Base-by-base conservation (phyloP, 2,797 vertebrate species). In the Sebastes oblongus region DNA sequence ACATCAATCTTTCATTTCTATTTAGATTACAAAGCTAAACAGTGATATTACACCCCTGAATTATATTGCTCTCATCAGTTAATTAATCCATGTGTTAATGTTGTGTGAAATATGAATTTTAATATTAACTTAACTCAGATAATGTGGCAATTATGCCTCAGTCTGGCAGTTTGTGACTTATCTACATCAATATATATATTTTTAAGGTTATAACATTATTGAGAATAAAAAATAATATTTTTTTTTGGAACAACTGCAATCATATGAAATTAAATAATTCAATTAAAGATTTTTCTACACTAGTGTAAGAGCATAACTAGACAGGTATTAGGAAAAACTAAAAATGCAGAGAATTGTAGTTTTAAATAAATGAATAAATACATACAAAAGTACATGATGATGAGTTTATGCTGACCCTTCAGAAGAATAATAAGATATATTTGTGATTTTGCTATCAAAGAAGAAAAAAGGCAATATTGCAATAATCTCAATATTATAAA, bases 41-140 rank as follows among this genome's bases (percentile, higher is more conserved):
- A 64, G 76, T 59, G 20, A 71, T 20, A 73, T 46, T 34, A 72
- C 30, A 73, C 8, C 14, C 6, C 18, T 16, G 20, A 24, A 69
- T 32, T 46, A 2, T 12, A 14, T 39, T 82, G 10, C 66, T 68
- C 16, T 62, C 20, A 34, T 68, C 29, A 60, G 36, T 52, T 56
- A 22, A 29, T 18, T 46, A 46, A 60, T 62, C 29, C 5, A 4
- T 22, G 8, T 34, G 27, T 64, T 55, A 68, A 73, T 55, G 5
- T 30, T 46, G 46, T 71, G 42, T 50, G 46, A 76, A 76, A 77
- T 65, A 29, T 1, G 24, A 59, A 61, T 83, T 71, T 50, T 54
- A 14, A 70, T 65, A 68, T 74, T 39, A 62, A 9, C 29, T 30
- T 32, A 60, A 72, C 5, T 62, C 25, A 77, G 42, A 75, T 39